Percentiles rank a stretch among this genome's conserved stretches.
Conservation (phyloP, 2,113 vertebrate genomes). For the Gadus chalcogrammus region DNA sequence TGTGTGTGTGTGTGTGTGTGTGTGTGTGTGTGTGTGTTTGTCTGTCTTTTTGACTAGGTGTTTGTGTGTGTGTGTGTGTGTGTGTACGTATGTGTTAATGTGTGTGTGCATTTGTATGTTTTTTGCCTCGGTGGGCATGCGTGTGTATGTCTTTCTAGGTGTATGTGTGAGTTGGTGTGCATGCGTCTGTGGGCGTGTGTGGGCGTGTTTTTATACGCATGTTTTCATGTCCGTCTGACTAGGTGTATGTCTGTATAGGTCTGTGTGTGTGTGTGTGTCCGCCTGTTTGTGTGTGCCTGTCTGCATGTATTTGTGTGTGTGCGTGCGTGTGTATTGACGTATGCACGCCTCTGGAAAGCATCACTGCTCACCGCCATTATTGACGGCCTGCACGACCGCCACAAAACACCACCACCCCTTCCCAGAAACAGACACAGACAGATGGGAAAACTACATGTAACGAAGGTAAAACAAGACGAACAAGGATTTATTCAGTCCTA, state of each 20-base stretch:
- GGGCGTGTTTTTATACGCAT: constrained; percentile 26
- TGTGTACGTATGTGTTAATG: no score
- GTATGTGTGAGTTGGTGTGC: constrained; percentile 40
- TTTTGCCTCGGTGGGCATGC: no score
- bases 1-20: constrained; percentile 4
- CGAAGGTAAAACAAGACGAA: constrained; percentile 37
- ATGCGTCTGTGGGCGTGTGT: not conserved
- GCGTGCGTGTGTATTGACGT: no score
- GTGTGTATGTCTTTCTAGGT: no score
- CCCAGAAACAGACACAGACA: constrained; percentile 52
- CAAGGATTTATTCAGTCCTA: constrained; percentile 40
- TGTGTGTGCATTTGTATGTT: no score
- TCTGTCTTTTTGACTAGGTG: not conserved
- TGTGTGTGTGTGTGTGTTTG: constrained; percentile 5
- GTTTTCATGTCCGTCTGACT: constrained; percentile 16
- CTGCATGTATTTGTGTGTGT: no score
- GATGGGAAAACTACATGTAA: constrained; percentile 19
- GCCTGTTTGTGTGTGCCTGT: no score
- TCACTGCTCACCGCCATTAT: no score
- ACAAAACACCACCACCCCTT: constrained; percentile 14
- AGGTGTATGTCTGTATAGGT: not conserved
- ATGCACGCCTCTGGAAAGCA: constrained; percentile 4
- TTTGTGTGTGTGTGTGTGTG: constrained; percentile 14
- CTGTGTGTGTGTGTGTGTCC: not conserved
- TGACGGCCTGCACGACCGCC: no score